Evolutionary conservation across 2,797 vertebrate species (phyloP).

Genomic region (Catharus ustulatus): DNA sequence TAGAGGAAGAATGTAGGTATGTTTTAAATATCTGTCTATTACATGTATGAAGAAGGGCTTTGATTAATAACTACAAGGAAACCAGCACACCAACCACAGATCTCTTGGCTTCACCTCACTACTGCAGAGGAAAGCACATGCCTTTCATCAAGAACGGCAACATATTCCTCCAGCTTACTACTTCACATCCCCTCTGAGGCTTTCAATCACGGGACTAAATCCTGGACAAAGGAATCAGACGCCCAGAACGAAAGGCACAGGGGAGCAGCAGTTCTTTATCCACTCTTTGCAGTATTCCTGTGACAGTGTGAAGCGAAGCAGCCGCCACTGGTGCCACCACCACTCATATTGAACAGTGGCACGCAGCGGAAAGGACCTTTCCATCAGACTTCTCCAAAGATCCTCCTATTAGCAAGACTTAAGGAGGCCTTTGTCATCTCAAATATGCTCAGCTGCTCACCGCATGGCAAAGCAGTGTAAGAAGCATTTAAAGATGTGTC

Average conservation of each 20-base stretch:
- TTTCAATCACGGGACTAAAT: constrained; percentile 35
- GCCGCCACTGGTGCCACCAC: neutral
- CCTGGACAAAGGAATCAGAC: constrained; percentile 16
- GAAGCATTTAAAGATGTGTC: constrained; percentile 79
- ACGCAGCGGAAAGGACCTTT: constrained; percentile 47
- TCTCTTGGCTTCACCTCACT: neutral
- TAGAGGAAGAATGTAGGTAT: neutral
- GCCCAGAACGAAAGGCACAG: neutral
- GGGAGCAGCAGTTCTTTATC: constrained; percentile 10
- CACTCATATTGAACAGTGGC: neutral
- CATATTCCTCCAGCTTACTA: neutral
- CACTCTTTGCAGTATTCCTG: neutral
- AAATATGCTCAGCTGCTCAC: constrained; percentile 79
- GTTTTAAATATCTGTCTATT: neutral
- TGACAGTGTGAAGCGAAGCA: neutral
- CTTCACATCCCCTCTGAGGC: neutral
- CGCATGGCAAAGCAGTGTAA: constrained; percentile 70
- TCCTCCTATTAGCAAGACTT: constrained; percentile 70
- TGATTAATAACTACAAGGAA: neutral
- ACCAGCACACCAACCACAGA: neutral
- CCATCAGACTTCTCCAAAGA: constrained; percentile 50
- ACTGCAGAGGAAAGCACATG: fast-evolving
- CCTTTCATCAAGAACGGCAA: neutral
- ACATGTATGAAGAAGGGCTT: neutral
- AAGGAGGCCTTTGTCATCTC: constrained; percentile 75